Conservation (phyloP, 2,797 vertebrate species). For the Intellagama lesueurii region DNA sequence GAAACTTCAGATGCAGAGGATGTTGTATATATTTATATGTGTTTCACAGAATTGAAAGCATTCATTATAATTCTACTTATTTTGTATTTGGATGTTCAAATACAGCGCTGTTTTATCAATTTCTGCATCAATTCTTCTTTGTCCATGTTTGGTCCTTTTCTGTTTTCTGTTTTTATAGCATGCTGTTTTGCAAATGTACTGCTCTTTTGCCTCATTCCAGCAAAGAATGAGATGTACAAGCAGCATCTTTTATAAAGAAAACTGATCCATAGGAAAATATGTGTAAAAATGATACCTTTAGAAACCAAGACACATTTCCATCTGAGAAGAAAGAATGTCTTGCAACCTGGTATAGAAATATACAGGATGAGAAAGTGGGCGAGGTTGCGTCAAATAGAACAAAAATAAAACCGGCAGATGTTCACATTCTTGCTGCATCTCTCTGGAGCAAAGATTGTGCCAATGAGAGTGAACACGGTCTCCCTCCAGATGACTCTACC, state of each 20-base stretch:
- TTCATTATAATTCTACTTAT: conserved; percentile 11
- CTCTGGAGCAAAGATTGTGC: neutral
- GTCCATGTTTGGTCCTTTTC: conserved; percentile 43
- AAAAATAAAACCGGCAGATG: neutral
- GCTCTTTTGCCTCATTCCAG: neutral
- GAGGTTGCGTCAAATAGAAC: neutral
- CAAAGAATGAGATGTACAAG: neutral
- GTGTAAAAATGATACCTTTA: neutral
- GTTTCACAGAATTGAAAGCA: conserved; percentile 24
- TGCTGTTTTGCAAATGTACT: neutral
- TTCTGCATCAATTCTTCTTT: neutral
- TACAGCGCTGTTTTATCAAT: conserved; percentile 31
- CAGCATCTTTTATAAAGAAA: no score
- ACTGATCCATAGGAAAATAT: neutral
- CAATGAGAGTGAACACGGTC: neutral
- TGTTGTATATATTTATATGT: conserved; percentile 46
- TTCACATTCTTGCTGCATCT: neutral
- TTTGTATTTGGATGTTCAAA: conserved; percentile 49
- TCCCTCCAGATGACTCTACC: neutral
- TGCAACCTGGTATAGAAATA: neutral
- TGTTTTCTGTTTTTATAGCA: neutral
- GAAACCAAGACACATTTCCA: neutral
- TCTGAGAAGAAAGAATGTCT: neutral
- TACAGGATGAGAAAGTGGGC: neutral
- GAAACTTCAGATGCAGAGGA: conserved; percentile 47